These are phyloP conservation scores for Dromiciops gliroides DNA, from an alignment of 2,113 vertebrate genomes.

Conservation along the genomic window DNA sequence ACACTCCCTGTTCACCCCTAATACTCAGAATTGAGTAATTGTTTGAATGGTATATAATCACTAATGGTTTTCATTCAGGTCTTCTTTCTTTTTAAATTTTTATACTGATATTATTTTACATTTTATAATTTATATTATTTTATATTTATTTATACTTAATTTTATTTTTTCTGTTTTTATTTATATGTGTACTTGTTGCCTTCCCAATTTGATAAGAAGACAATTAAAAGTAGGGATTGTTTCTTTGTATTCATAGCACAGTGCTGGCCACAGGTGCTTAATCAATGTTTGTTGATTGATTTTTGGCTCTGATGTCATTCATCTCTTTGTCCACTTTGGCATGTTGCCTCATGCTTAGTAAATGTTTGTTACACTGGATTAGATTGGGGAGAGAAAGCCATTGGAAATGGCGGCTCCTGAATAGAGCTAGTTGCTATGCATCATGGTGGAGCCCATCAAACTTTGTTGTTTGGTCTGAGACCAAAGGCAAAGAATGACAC, in stretches of 20 bases:
- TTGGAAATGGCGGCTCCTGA: background rate
- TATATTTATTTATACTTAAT: too few species aligned
- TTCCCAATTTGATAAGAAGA: background rate
- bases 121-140: too few species aligned
- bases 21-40: background rate
- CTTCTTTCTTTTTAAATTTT: too few species aligned
- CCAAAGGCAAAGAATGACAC: conserved; percentile 15
- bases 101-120: too few species aligned
- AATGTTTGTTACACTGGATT: background rate
- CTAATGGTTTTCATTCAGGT: background rate
- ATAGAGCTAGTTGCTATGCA: background rate
- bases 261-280: background rate
- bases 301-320: background rate
- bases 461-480: background rate
- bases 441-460: background rate
- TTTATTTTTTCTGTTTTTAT: background rate
- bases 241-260: background rate
- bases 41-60: background rate
- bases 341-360: background rate
- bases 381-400: background rate
- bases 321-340: background rate
- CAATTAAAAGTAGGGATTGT: background rate
- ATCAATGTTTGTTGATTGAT: background rate
- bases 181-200: background rate
- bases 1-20: background rate